Evolutionary conservation across 2,113 vertebrate genomes (phyloP).

Genomic region (Chloropsis hardwickii): DNA sequence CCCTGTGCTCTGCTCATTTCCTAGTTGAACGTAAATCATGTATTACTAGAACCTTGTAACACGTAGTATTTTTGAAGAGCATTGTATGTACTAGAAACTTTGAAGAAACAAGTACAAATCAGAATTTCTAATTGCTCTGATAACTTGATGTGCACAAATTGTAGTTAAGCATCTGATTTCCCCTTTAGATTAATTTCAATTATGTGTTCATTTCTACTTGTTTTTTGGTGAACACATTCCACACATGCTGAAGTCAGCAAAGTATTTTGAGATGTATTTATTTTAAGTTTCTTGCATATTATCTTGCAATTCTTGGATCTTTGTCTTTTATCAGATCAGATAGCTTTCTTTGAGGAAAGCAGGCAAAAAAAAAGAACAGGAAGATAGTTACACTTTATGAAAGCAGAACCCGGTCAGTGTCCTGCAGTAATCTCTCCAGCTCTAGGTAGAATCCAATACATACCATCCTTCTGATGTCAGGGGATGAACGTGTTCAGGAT

Average conservation of each 20-base stretch:
- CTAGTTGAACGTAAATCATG: background rate
- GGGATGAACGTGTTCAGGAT: background rate
- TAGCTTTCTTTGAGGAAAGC: background rate
- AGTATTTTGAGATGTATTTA: background rate
- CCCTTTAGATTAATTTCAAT: background rate
- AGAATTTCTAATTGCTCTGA: background rate
- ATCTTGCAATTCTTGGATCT: background rate
- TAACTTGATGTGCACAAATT: background rate
- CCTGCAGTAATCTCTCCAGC: background rate
- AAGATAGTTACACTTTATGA: background rate
- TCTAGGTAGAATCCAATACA: background rate
- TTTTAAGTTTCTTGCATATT: background rate
- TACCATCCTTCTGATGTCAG: background rate
- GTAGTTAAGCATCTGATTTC: background rate
- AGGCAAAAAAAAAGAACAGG: background rate
- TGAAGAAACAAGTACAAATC: background rate
- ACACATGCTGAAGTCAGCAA: background rate
- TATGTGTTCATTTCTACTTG: background rate
- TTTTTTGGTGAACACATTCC: background rate
- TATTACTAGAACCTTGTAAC: background rate
- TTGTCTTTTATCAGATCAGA: background rate
- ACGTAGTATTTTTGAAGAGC: background rate
- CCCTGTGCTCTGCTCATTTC: background rate
- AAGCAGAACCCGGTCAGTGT: background rate
- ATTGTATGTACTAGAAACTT: background rate